Conservation (phyloP, 2,113 vertebrate genomes). For the Penelope pileata region DNA sequence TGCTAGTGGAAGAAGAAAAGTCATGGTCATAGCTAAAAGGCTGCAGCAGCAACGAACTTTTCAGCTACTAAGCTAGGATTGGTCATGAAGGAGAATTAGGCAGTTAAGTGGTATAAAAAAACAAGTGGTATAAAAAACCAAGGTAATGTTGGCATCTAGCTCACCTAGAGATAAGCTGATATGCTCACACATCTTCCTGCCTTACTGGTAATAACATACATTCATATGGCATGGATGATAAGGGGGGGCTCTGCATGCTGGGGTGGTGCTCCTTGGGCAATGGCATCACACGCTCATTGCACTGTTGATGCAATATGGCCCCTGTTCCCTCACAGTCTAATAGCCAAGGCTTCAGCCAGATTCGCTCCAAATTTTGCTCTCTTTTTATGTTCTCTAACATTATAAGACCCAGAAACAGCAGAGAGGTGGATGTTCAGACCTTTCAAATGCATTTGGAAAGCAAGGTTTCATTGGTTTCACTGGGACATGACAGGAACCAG, state of each 20-base stretch:
- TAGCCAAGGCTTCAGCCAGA: neutral
- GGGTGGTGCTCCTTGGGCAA: neutral
- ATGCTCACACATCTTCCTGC: neutral
- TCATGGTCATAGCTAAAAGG: neutral
- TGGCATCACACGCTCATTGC: neutral
- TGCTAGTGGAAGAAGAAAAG: neutral
- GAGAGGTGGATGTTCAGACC: neutral
- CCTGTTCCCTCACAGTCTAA: neutral
- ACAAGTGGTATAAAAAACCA: neutral
- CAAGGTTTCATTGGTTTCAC: neutral
- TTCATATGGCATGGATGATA: neutral
- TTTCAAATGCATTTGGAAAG: neutral
- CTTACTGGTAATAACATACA: neutral
- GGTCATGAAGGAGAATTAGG: neutral
- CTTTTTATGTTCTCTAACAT: neutral
- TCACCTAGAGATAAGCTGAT: neutral
- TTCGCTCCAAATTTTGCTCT: neutral
- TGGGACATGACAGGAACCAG: neutral
- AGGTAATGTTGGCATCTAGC: neutral
- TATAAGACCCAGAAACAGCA: neutral
- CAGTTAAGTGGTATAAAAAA: accelerated
- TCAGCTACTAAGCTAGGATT: neutral
- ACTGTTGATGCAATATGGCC: neutral
- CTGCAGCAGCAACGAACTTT: neutral
- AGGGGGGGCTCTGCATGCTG: accelerated